Base-by-base conservation (phyloP, 2,797 vertebrate genomes). In the Smutsia temminckii region DNA sequence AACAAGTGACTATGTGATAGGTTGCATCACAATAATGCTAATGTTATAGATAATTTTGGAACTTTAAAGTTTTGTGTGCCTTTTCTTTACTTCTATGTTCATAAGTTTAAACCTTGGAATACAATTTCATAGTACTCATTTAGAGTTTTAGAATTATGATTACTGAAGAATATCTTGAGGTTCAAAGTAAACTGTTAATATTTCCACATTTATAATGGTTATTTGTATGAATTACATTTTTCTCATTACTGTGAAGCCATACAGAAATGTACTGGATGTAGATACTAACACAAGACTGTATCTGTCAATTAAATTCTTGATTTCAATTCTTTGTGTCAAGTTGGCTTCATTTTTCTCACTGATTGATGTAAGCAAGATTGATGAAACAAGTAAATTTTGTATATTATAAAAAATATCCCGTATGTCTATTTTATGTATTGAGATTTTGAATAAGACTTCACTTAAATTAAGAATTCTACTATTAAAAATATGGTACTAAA, bases 51-150 rank as follows among this genome's bases (percentile, higher is more conserved):
- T 57, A n/a, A 69, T 88, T 84, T 11, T 40, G 6, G 46, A 27
- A 71, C 46, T 57, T 78, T 40, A 18, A 69, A 78, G 10, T 91
- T 46, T 78, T 2, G 3, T 25, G 34, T 57, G 46, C 2, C 16
- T 90, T 95, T 68, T 77, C 13, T 94, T 80, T 83, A 55, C 37
- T 86, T 83, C 92, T 63, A 86, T 34, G 10, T 78, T 86, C 16
- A 55, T 68, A 51, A 80, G 17, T 0, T 80, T 90, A 29, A 71
- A 59, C 46, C 29, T 80, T 69, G 29, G 20, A 61, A 64, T 12
- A 87, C 14, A 80, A 80, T 49, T 63, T 84, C 63, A 49, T 61
- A 59, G 8, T 61, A 71, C 29, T 53, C 12, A 80, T 69, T 74
- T 69, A 74, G 74, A 71, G 8, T 81, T 83, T 90, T 40, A 80